Conservation (phyloP, 2,113 vertebrate species). For the Pionites leucogaster region DNA sequence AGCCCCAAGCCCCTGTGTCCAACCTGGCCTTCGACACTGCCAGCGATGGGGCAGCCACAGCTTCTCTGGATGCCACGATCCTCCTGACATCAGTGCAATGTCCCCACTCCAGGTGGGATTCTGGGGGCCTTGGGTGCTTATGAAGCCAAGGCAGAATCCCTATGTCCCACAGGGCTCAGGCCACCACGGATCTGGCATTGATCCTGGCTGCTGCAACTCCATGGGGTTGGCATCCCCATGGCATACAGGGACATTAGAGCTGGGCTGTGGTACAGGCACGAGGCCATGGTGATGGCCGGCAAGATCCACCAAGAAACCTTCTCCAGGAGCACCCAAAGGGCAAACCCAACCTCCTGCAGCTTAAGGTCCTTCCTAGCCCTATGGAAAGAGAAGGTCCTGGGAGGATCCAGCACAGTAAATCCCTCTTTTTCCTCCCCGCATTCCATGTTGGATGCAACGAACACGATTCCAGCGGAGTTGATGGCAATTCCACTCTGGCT, state of each 20-base stretch:
- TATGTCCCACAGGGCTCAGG: accelerated
- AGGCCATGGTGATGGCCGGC: neutral
- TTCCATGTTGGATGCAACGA: accelerated
- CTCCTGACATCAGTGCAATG: neutral
- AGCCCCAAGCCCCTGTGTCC: neutral
- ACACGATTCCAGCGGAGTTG: neutral
- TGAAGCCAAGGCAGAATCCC: neutral
- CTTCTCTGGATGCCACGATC: neutral
- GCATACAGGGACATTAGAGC: accelerated
- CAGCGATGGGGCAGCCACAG: neutral
- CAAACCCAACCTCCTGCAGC: neutral
- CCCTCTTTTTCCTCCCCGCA: accelerated
- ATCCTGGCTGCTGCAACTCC: neutral
- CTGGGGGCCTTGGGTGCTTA: neutral
- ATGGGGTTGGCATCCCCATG: accelerated
- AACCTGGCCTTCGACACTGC: neutral
- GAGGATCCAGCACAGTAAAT: neutral
- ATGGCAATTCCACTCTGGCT: accelerated
- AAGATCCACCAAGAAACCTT: neutral
- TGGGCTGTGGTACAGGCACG: accelerated
- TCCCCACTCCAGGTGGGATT: neutral
- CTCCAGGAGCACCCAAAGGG: neutral
- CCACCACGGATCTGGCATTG: neutral
- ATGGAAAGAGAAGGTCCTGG: neutral
- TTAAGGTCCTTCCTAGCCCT: neutral